Evolutionary conservation across 2,797 vertebrate genomes (phyloP), one percentile per base, ranked within the genome.

Genomic region (Sandelia bainsii): DNA sequence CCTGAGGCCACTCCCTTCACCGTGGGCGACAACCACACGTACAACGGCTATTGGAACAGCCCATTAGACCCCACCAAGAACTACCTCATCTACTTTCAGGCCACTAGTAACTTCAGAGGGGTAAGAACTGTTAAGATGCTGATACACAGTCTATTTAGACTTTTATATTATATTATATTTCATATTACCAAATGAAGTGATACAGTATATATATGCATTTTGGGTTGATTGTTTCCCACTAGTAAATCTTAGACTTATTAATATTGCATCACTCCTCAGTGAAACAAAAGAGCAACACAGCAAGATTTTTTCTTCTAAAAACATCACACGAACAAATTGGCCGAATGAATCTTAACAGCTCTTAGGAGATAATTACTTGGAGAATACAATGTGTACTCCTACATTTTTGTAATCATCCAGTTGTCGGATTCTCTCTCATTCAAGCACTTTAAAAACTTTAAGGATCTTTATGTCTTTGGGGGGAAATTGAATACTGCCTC

Each of bases 1-100:
- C 92, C 94, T 0, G 95, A 96, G 88, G 96, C 96, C 90, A 97
- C 93, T 3, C 96, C 97, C 39, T 99, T 99, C 93, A 98, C 96
- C 0, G 96, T 99, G 62, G 98, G 98, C 0, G 98, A 99, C 93
- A 99, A 99, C 87, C 96, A 96, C 92, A 99, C 97, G 34, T 99
- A 99, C 86, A 96, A 95, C 0, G 97, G 98, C 82, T 99, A 97
- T 91, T 98, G 97, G 97, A 99, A 98, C 92, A 95, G 95, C 0
- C 98, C 98, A 0, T 87, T 99, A 51, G 98, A 98, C 79, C 96
- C 98, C 81, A 95, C 95, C 89, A 98, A 96, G 84, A 96, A 95
- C 7, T 99, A 98, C 87, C 95, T 97, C 81, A 95, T 99, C 93
- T 99, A 97, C 89, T 95, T 98, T 84, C 98, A 99, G 91, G 98